These are phyloP conservation scores for Camponotus vicinus DNA, from an alignment of 1,140 invertebrate genomes.

Conservation along the genomic window DNA sequence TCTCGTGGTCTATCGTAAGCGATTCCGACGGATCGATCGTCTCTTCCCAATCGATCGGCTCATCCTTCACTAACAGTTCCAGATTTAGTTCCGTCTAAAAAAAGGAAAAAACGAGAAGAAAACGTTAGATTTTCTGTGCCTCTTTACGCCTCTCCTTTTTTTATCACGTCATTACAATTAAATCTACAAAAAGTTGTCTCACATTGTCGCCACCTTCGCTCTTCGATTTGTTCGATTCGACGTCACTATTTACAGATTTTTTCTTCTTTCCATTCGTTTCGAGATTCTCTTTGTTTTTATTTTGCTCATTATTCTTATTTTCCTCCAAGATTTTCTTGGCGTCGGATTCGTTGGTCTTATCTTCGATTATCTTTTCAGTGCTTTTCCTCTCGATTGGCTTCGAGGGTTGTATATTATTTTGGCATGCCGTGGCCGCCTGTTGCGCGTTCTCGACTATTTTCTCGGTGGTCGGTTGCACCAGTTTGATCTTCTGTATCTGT, in stretches of 20 bases:
- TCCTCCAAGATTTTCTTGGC: slow-evolving; percentile 77
- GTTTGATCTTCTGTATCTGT: slow-evolving; percentile 84
- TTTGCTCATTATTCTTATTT: slow-evolving; percentile 79
- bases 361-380: slow-evolving; percentile 72
- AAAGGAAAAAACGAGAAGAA: slow-evolving; percentile 10
- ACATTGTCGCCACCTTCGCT: slow-evolving; percentile 83
- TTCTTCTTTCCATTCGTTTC: slow-evolving; percentile 81
- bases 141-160: background rate
- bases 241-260: slow-evolving; percentile 78
- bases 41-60: slow-evolving; percentile 90
- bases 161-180: background rate
- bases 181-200: slow-evolving; percentile 51
- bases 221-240: slow-evolving; percentile 82
- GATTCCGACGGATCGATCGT: slow-evolving; percentile 85
- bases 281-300: slow-evolving; percentile 82
- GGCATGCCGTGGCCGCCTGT: slow-evolving; percentile 62
- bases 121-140: background rate
- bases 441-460: slow-evolving; percentile 76
- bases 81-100: slow-evolving; percentile 83
- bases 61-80: slow-evolving; percentile 89
- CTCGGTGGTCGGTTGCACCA: slow-evolving; percentile 81
- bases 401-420: slow-evolving; percentile 61
- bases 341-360: slow-evolving; percentile 76
- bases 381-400: slow-evolving; percentile 78
- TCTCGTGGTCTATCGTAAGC: slow-evolving; percentile 85